These are phyloP conservation scores for Gymnothorax javanicus DNA, from an alignment of 2,797 vertebrate species.

Conservation along the genomic window DNA sequence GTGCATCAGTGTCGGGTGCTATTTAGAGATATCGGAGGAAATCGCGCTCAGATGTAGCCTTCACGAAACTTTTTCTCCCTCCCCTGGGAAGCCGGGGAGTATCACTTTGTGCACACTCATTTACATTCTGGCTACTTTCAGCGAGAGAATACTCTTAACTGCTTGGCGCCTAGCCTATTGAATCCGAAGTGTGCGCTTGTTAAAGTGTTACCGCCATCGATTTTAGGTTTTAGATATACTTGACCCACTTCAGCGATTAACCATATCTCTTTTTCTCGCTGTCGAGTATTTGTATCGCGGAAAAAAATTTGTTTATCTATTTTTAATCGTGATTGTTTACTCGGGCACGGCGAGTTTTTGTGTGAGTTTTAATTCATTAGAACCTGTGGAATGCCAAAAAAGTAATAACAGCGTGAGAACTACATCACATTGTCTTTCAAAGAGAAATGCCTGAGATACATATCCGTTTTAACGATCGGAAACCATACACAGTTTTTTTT, in stretches of 20 bases:
- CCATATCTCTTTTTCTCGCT: background rate
- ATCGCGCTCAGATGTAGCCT: slow-evolving; percentile 35
- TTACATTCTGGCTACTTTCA: slow-evolving; percentile 16
- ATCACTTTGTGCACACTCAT: background rate
- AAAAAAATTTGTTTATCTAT: background rate
- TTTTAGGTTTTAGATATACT: background rate
- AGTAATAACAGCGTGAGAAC: background rate
- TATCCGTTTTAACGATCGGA: background rate
- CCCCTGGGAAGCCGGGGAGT: no score
- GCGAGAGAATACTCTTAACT: background rate
- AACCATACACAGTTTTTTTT: background rate
- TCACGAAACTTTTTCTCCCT: background rate
- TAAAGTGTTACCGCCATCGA: background rate
- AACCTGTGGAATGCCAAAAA: background rate
- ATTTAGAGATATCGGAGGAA: slow-evolving; percentile 57
- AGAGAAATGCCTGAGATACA: background rate
- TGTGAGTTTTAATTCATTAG: background rate
- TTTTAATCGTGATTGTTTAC: background rate
- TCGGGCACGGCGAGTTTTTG: background rate
- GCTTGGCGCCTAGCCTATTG: background rate
- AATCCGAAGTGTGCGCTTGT: background rate
- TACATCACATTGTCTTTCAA: background rate
- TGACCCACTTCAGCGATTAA: background rate
- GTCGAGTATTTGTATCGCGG: background rate
- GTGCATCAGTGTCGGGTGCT: slow-evolving; percentile 50